A percentile compares a stretch with the other conserved stretches of the same genome.
Evolutionary conservation across 2,113 vertebrate genomes (phyloP).

Genomic region (Oryzias javanicus): DNA sequence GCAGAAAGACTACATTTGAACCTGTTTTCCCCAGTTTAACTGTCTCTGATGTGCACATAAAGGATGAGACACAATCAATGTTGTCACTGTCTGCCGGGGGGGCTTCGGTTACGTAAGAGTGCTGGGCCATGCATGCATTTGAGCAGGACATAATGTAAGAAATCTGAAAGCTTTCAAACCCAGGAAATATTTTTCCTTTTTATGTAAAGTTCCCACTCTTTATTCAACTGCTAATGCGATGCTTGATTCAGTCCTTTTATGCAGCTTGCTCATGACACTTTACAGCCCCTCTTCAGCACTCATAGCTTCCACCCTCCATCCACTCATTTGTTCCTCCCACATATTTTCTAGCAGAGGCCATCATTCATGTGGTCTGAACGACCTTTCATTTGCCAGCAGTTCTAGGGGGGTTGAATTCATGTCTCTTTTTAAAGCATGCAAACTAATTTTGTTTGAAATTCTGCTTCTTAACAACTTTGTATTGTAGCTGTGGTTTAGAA

Average conservation of each 20-base stretch:
- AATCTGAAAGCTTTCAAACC: conserved; percentile 2
- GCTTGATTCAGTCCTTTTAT: neutral
- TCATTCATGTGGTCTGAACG: conserved; percentile 36
- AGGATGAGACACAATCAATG: conserved; percentile 51
- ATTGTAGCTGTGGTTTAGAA: neutral
- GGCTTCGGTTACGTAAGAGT: conserved; percentile 59
- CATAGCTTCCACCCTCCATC: conserved; percentile 1
- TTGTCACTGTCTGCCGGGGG: conserved; percentile 53
- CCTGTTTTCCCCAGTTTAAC: no score
- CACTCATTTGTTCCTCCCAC: conserved; percentile 15
- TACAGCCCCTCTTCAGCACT: conserved; percentile 13
- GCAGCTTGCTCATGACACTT: conserved; percentile 6
- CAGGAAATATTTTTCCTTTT: neutral
- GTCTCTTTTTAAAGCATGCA: conserved; percentile 13
- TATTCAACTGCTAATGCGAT: conserved; percentile 8
- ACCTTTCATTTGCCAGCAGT: conserved; percentile 25
- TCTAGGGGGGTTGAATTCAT: conserved; percentile 35
- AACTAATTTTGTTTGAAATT: conserved; percentile 15
- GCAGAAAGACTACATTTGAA: no score
- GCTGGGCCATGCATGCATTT: conserved; percentile 21
- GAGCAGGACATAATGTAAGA: conserved; percentile 37
- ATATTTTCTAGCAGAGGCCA: conserved; percentile 41
- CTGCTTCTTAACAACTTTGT: neutral
- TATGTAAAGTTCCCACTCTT: neutral
- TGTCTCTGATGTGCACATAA: neutral